Base-by-base conservation (phyloP, 1,140 invertebrate genomes). In the Hyles vespertilio region DNA sequence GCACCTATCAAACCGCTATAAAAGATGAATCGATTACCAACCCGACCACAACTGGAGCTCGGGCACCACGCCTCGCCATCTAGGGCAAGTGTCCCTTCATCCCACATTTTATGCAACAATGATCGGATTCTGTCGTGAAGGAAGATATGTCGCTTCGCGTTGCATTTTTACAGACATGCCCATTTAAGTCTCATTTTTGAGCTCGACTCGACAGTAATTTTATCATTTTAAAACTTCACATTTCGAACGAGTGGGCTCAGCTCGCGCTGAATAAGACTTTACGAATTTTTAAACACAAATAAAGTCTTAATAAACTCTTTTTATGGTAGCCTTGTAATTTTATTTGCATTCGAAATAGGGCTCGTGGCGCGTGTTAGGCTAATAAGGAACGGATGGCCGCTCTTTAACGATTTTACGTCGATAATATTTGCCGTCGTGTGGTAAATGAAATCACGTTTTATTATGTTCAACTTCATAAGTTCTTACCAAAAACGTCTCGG, bases 241-340 rank as follows among this genome's bases (percentile, higher is more conserved):
- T 70, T 70, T 72, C 72, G 60, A 68, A 32, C 57, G 77, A 74
- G 74, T 78, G 80, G 74, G 71, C 74, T 65, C 63, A 55, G 48
- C 48, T 52, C 51, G 50, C 68, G 67, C 65, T 79, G 78, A 86
- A 74, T 86, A 84, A 83, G 79, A 81, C 77, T 80, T 86, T 81
- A 86, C 72, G 77, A 79, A 81, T 79, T 81, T 79, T 86, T 83
- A 81, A 86, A 81, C 46, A 64, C 68, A 61, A 75, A 83, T 83
- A 79, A 84, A 83, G 79, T 79, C 77, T 84, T 82, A 80, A 83
- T 80, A 87, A 83, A 80, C 68, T 63, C 65, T 82, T 69, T 82
- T 84, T 82, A 84, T 84, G 81, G 74, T 71, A 65, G 72, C 67
- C 69, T 78, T 79, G 71, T 71, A 78, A 75, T 83, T 81, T 84